These are phyloP conservation scores for Aspidiotus destructor DNA, from an alignment of 2,888 invertebrate genomes.

Conservation along the genomic window DNA sequence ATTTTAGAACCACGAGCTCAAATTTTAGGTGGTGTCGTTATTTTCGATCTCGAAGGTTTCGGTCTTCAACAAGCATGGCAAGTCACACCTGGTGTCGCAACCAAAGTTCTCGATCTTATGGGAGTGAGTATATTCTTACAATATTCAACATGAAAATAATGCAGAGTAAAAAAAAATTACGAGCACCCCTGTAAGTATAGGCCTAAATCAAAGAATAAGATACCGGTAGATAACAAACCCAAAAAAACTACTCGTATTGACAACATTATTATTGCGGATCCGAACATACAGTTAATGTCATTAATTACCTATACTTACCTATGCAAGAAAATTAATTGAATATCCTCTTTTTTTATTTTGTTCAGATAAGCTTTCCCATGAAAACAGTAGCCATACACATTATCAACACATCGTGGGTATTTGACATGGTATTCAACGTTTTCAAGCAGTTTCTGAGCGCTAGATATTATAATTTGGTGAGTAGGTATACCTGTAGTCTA, in stretches of 20 bases:
- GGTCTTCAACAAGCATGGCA: slow-evolving; percentile 48
- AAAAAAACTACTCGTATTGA: too few relatives aligned
- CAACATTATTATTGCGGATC: too few relatives aligned
- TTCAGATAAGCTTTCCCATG: slow-evolving; percentile 58
- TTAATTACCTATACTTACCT: too few relatives aligned
- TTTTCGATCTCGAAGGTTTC: slow-evolving; percentile 61
- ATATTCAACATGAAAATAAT: too few relatives aligned
- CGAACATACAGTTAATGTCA: too few relatives aligned
- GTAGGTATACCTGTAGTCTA: slow-evolving; percentile 25
- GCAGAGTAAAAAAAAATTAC: too few relatives aligned
- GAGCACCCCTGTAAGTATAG: too few relatives aligned
- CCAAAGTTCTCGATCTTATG: slow-evolving; percentile 57
- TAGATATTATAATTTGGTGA: slow-evolving; percentile 39
- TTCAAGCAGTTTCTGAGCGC: slow-evolving; percentile 64
- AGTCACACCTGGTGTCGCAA: slow-evolving; percentile 59
- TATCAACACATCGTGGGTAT: slow-evolving; percentile 70
- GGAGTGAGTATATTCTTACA: slow-evolving; percentile 49
- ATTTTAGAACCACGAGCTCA: slow-evolving; percentile 64
- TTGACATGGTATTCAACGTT: slow-evolving; percentile 65
- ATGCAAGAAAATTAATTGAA: too few relatives aligned
- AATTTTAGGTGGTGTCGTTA: slow-evolving; percentile 63
- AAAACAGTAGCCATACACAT: slow-evolving; percentile 65
- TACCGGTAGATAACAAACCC: too few relatives aligned
- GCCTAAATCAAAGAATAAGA: too few relatives aligned
- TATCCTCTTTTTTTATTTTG: too few relatives aligned